Base-by-base conservation (phyloP, 2,113 vertebrate species). In the Polypterus senegalus region DNA sequence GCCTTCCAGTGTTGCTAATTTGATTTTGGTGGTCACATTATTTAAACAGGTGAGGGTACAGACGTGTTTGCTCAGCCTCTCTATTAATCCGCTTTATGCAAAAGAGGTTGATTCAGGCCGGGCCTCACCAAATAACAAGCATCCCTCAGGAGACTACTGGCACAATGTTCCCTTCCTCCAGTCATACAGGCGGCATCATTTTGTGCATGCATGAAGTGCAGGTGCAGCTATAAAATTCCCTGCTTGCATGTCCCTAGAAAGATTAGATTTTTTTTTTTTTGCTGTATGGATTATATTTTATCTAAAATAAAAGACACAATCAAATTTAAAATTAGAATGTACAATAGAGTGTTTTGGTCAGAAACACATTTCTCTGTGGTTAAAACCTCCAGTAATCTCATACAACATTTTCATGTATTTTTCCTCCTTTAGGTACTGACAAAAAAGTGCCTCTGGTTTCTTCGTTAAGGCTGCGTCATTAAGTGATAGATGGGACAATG, bases 1-100 rank as follows among this genome's bases (percentile, higher is more conserved):
- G 79, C 79, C 77, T 77, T 80, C 81, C 83, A 76, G 83, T 76
- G 70, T 78, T 79, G 84, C 85, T 86, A 87, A 87, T 89, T 88
- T 87, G 77, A 27, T 77, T 81, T 80, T 86, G 81, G 86, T 85
- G 82, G 85, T 83, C 84, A 85, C 87, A 87, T 87, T 27, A 84
- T 78, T 84, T 86, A 81, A 86, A 74, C 68, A 78, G 83, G 75
- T 69, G 47, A 79, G 62, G 77, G 76, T 79, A 75, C 76, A 73
- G 79, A 83, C 83, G 86, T 79, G 86, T 81, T 82, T 85, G 81
- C 86, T 86, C 81, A 73, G 55, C 63, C 69, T 71, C 74, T 80
- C 71, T 85, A 80, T 83, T 85, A 85, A 81, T 83, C 80, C 79
- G 79, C 81, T 82, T 78, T 77, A 76, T 75, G 80, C 74, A 76